Evolutionary conservation across 2,113 vertebrate species (phyloP), one percentile per base, ranked within the genome.

Genomic region (Conger conger): DNA sequence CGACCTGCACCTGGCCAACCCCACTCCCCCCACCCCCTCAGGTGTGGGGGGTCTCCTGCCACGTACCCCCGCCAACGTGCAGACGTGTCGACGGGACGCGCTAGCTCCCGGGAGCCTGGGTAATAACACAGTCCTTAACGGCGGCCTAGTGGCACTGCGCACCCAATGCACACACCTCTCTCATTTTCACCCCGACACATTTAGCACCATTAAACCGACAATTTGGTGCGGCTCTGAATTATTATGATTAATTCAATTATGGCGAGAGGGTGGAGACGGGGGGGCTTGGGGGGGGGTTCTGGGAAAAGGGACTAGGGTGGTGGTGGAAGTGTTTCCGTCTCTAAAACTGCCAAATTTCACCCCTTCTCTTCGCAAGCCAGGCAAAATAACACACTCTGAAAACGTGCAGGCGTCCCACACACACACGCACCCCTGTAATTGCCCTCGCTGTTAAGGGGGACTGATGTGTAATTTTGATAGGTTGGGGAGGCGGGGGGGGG

Each of bases 1-100:
- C n/a, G n/a, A n/a, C n/a, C n/a, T n/a, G n/a, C n/a, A n/a, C n/a
- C n/a, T n/a, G n/a, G n/a, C n/a, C n/a, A n/a, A n/a, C n/a, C n/a
- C n/a, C n/a, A n/a, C n/a, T n/a, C n/a, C n/a, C n/a, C n/a, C n/a
- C n/a, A n/a, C n/a, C n/a, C n/a, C n/a, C n/a, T n/a, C n/a, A 91
- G 86, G 92, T 92, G 92, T 94, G 93, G 92, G 93, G 89, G 90
- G 90, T 91, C 90, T 90, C 88, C 90, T 90, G 91, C 91, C 91
- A 92, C 90, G 89, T 87, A 87, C 68, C 88, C n/a, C 89, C 92
- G 89, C 90, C 90, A 87, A 83, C 79, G 27, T 13, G 60, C 79
- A 73, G 89, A 90, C 92, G 90, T 87, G 93, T 93, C 93, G 93
- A 91, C 92, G 89, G 90, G 90, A 92, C 87, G 93, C 88, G 54